Evolutionary conservation across 2,888 invertebrate genomes (phyloP).

Genomic region (Heliconius sara): DNA sequence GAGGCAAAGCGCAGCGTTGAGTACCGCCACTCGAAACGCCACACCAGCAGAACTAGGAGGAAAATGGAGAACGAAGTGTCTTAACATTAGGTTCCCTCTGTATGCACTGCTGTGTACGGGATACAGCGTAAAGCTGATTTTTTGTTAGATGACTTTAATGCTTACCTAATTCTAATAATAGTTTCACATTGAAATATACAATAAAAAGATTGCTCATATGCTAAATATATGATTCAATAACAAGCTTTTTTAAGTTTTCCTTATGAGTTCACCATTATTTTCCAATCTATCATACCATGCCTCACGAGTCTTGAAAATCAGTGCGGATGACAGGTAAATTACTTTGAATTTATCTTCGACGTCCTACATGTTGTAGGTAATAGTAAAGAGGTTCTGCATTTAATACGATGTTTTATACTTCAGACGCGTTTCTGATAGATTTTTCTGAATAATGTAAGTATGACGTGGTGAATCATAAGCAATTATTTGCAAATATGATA

Average conservation of each 20-base stretch:
- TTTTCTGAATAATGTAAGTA: neutral
- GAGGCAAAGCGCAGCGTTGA: too few relatives aligned
- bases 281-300: neutral
- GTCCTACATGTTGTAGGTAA: constrained; percentile 4
- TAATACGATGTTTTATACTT: constrained; percentile 4
- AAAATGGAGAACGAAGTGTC: too few relatives aligned
- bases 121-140: too few relatives aligned
- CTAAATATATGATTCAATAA: neutral
- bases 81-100: too few relatives aligned
- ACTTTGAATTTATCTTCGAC: constrained; percentile 13
- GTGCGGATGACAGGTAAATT: constrained; percentile 20
- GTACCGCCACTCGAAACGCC: too few relatives aligned
- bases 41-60: too few relatives aligned
- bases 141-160: too few relatives aligned
- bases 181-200: neutral
- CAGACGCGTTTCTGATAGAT: neutral
- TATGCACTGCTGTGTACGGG: too few relatives aligned
- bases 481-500: neutral
- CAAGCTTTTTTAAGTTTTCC: neutral
- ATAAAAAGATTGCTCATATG: neutral
- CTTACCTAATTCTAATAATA: neutral
- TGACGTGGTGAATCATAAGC: neutral
- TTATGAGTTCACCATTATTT: neutral
- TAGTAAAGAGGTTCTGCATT: neutral
- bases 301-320: constrained; percentile 9